phyloP scores from a whole-genome alignment of 1,140 invertebrate genomes.

The Listronotus oregonensis region DNA sequence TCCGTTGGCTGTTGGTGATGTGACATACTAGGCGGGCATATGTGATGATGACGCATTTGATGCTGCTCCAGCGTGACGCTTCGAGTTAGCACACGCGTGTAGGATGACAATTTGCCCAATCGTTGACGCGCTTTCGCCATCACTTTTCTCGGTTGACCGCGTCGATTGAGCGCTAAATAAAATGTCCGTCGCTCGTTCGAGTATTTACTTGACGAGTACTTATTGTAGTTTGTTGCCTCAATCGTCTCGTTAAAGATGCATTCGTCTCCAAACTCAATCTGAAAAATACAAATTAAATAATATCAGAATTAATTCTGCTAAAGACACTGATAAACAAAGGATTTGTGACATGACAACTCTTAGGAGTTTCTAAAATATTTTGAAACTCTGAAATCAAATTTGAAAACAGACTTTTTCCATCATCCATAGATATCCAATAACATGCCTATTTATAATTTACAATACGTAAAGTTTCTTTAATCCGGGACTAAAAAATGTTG shows the following conservation, averaged over 20 bases:
- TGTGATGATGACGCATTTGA: conserved; percentile 51
- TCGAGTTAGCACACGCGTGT: conserved; percentile 71
- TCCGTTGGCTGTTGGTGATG: conserved; percentile 28
- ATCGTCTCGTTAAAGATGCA: conserved; percentile 86
- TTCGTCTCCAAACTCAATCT: conserved; percentile 80
- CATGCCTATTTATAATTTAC: too few relatives aligned
- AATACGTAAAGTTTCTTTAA: too few relatives aligned
- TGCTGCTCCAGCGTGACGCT: conserved; percentile 62
- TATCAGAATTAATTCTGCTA: neutral
- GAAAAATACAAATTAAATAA: conserved; percentile 60
- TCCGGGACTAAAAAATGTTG: too few relatives aligned
- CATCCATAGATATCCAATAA: too few relatives aligned
- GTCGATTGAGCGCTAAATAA: conserved; percentile 76
- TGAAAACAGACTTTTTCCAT: too few relatives aligned
- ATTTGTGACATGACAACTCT: too few relatives aligned
- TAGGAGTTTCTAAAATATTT: too few relatives aligned
- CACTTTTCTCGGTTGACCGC: conserved; percentile 71
- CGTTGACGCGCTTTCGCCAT: conserved; percentile 68
- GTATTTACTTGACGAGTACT: conserved; percentile 78
- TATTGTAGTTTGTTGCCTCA: conserved; percentile 83
- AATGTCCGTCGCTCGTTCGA: conserved; percentile 71
- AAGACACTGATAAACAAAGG: too few relatives aligned
- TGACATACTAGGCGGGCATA: conserved; percentile 28
- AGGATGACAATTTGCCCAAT: conserved; percentile 72
- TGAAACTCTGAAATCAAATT: too few relatives aligned